Evolutionary conservation across 2,113 vertebrate genomes (phyloP).

Genomic region (Aptenodytes patagonicus): DNA sequence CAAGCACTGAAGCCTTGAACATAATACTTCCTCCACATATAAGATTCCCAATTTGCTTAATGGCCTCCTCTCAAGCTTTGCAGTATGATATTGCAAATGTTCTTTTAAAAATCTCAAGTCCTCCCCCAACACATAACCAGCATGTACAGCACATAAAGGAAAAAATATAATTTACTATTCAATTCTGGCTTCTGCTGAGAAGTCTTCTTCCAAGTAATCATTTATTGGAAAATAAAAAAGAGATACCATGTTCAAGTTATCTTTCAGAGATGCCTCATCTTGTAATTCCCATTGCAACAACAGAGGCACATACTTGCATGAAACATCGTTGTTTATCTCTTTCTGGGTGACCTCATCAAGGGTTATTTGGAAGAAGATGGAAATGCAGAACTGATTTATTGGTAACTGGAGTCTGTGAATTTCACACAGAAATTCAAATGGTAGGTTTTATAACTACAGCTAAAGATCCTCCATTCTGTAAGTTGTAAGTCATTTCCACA

Average conservation of each 20-base stretch:
- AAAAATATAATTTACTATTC: background rate
- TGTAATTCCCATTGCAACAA: conserved; percentile 42
- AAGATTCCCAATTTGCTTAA: conserved; percentile 43
- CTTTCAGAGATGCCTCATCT: background rate
- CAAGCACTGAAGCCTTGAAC: conserved; percentile 43
- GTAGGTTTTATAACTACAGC: background rate
- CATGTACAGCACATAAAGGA: background rate
- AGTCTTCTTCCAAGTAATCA: conserved; percentile 19
- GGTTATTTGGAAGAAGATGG: conserved; percentile 32
- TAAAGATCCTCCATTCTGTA: background rate
- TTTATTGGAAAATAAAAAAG: conserved; percentile 33
- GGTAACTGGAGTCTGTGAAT: background rate
- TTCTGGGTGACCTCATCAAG: conserved; percentile 12
- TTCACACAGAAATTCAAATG: background rate
- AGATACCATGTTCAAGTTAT: conserved; percentile 26
- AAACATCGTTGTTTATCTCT: conserved; percentile 35
- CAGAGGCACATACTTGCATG: background rate
- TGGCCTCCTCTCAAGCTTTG: background rate
- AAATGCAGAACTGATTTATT: conserved; percentile 33
- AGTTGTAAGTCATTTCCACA: background rate
- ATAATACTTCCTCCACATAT: background rate
- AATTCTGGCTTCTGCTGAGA: conserved; percentile 26
- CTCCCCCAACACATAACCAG: background rate
- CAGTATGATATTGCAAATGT: background rate
- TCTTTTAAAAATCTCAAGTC: background rate